These are phyloP conservation scores for Ceratina calcarata DNA, from an alignment of 1,140 invertebrate genomes.

Conservation along the genomic window DNA sequence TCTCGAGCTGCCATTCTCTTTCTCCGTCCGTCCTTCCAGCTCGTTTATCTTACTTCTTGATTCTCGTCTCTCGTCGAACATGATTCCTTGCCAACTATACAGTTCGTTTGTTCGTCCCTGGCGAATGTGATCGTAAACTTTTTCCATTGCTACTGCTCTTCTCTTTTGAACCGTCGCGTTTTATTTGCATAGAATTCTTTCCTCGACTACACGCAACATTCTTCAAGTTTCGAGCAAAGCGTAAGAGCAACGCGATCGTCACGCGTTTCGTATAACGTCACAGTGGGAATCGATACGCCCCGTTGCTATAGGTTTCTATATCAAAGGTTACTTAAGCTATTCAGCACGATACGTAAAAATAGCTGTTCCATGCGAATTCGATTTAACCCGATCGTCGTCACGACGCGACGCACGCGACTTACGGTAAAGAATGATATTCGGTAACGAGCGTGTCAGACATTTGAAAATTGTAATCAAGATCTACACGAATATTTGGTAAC, in stretches of 20 bases:
- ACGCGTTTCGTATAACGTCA: neutral
- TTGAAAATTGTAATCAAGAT: conserved; percentile 4
- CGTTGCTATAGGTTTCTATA: conserved; percentile 18
- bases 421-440: neutral
- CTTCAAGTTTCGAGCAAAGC: neutral
- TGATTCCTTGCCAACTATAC: conserved; percentile 44
- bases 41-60: neutral
- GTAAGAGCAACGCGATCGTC: neutral
- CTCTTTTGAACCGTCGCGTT: neutral
- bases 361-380: neutral
- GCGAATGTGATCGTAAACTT: conserved; percentile 5
- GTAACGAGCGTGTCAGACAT: neutral
- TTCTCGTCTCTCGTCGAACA: conserved; percentile 44
- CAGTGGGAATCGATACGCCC: conserved; percentile 45
- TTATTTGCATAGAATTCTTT: neutral
- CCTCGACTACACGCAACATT: neutral
- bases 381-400: conserved; percentile 9
- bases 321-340: neutral
- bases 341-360: conserved; percentile 13
- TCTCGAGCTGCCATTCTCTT: conserved; percentile 25
- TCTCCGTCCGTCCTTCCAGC: conserved; percentile 7
- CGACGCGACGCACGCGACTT: conserved; percentile 1
- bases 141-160: neutral
- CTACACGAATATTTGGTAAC: neutral
- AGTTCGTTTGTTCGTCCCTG: conserved; percentile 12